Base-by-base conservation (phyloP, 2,113 vertebrate genomes). In the Cephalopholis sonnerati region DNA sequence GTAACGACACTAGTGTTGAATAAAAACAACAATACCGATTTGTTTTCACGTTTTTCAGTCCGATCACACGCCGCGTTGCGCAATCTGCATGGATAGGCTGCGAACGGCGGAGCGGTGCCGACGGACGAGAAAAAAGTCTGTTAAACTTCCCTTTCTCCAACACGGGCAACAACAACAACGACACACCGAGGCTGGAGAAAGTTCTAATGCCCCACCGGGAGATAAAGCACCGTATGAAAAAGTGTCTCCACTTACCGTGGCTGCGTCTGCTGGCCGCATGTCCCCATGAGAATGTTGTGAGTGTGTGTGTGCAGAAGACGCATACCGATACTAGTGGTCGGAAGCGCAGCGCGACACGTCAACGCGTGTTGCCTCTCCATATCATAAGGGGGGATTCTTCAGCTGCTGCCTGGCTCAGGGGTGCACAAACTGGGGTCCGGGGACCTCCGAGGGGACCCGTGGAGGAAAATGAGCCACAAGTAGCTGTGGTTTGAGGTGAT, bases 311-410 rank as follows among this genome's bases (percentile, higher is more conserved):
- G 81, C 70, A 69, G 66, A 27, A 67, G 89, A 84, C 87, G 89
- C 90, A 86, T 89, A 79, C 87, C 87, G 84, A 91, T 72, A 76
- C 69, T 61, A 74, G 78, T 62, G 89, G 84, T 92, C 88, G 88
- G 89, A 93, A 92, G 89, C 87, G 88, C 85, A 74, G 90, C 88
- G 89, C 89, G 89, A 91, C 87, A 90, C 88, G 93, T 91, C 89
- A 91, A 91, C 85, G 87, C 87, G 86, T 72, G 85, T 83, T 86
- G 87, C 79, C 74, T 90, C 82, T 90, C 82, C 81, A 85, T 89
- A 91, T 91, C 83, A 90, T 87, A 77, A 83, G 41, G 32, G 79
- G 64, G 76, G 74, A 57, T 86, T 83, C 83, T 91, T 84, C 77
- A 84, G 83, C 86, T 86, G 88, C 90, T 68, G 85, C 74, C 39